Conservation (phyloP, 2,797 vertebrate species). For the Sebastes ruberrimus region DNA sequence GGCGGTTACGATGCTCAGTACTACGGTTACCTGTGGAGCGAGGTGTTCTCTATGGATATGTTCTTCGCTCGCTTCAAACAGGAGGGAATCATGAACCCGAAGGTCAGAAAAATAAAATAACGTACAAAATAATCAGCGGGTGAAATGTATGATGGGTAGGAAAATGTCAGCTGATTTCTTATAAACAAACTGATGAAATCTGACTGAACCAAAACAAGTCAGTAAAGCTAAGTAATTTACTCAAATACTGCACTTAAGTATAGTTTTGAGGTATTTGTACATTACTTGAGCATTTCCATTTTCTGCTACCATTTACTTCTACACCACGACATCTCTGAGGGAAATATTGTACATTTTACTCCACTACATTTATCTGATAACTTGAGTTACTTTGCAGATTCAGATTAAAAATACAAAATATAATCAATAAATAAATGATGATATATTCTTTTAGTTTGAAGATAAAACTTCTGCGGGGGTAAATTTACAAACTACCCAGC, state of each 20-base stretch:
- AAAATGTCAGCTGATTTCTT: not conserved
- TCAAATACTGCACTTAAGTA: not conserved
- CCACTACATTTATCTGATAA: not conserved
- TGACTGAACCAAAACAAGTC: not conserved
- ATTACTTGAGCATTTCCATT: not conserved
- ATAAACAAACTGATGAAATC: not conserved
- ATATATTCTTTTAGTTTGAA: not conserved
- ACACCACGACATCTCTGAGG: not conserved
- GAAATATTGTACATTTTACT: not conserved
- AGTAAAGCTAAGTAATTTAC: not conserved
- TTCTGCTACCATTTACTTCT: not conserved
- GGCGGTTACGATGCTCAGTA: constrained; percentile 97
- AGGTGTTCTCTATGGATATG: constrained; percentile 98
- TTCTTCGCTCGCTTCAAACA: constrained; percentile 94
- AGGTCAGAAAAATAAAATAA: constrained; percentile 78
- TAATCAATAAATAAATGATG: not conserved
- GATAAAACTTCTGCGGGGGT: not conserved
- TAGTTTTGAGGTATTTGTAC: not conserved
- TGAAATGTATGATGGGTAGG: not conserved
- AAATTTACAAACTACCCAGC: not conserved
- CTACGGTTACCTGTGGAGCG: constrained; percentile 98
- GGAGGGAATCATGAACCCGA: constrained; percentile 92
- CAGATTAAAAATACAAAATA: not conserved
- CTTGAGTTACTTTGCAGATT: not conserved
- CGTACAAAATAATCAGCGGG: not conserved